Percentiles rank a stretch among this genome's conserved stretches.
phyloP scores from a whole-genome alignment of 2,888 invertebrate species.

The Meliscaeva auricollis region DNA sequence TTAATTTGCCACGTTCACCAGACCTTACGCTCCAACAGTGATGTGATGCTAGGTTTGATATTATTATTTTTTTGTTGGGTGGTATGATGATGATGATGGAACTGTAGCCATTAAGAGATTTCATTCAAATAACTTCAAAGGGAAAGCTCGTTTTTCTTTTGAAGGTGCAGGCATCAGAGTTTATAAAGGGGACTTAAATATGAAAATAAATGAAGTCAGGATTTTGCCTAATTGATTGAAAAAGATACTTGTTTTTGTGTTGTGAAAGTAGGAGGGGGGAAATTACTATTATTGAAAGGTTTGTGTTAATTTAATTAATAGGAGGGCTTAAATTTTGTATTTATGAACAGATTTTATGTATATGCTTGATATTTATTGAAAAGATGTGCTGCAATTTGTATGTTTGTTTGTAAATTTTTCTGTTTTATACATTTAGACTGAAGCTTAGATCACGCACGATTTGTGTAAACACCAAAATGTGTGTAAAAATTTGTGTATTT shows the following conservation, averaged over 20 bases:
- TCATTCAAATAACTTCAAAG: constrained; percentile 23
- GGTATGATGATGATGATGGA: neutral
- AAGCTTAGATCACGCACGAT: too few species aligned
- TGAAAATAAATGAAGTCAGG: constrained; percentile 12
- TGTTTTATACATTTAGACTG: too few species aligned
- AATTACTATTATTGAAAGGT: neutral
- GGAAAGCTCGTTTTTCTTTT: neutral
- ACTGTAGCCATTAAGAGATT: constrained; percentile 13
- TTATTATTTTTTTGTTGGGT: neutral
- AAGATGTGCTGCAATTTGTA: too few species aligned
- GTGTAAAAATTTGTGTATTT: too few species aligned
- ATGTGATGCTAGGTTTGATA: neutral
- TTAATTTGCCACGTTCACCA: constrained; percentile 55
- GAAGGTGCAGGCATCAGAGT: neutral
- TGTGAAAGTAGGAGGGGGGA: too few species aligned
- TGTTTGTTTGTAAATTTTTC: too few species aligned
- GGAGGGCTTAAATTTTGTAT: neutral
- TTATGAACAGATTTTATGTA: too few species aligned
- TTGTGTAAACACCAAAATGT: too few species aligned
- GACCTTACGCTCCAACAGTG: neutral
- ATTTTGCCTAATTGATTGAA: constrained; percentile 31
- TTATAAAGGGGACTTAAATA: constrained; percentile 9
- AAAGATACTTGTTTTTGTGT: neutral
- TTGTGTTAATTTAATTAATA: neutral
- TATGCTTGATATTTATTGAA: too few species aligned